Evolutionary conservation across 2,888 invertebrate genomes (phyloP), one percentile per base, ranked within the genome.

Genomic region (Notodonta dromedarius): DNA sequence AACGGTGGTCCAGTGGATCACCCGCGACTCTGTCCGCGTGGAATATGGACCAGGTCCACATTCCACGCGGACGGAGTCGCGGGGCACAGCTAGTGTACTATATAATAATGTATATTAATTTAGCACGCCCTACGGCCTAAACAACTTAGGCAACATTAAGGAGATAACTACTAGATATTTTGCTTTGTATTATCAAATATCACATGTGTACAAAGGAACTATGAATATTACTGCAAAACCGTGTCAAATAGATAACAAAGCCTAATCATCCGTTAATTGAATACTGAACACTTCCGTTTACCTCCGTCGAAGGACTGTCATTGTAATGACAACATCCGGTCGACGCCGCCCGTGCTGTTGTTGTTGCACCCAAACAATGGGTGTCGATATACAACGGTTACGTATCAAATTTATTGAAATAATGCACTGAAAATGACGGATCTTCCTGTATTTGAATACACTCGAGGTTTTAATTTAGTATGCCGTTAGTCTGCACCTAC

Each of bases 221-320:
- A 66, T 58, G 62, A 63, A 56, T 52, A 56, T 52, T 51, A 62
- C 54, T 66, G 54, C 55, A 65, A 59, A 58, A 68, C 74, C 67
- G 62, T 60, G 63, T 24, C 70, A 56, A 80, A 79, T 78, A 13
- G 54, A 8, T 50, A 56, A 71, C 62, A 70, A 73, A 69, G 63
- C 63, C 35, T 42, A 54, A 67, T 66, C 67, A 68, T 62, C 57
- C 51, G 68, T 64, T 65, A 69, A 73, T 71, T 61, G 56, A 65
- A 56, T 57, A 52, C 58, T 39, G 39, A 40, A 14, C 56, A 60
- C 52, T 56, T 68, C 63, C 54, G 63, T 56, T 57, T 65, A 63
- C 69, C 65, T 66, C 55, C 46, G 50, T 59, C 50, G 73, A 76
- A 78, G 80, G 77, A 60, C 66, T 62, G 53, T 39, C 53, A 70